Evolutionary conservation across 2,797 vertebrate species (phyloP).

Genomic region (Peromyscus eremicus): DNA sequence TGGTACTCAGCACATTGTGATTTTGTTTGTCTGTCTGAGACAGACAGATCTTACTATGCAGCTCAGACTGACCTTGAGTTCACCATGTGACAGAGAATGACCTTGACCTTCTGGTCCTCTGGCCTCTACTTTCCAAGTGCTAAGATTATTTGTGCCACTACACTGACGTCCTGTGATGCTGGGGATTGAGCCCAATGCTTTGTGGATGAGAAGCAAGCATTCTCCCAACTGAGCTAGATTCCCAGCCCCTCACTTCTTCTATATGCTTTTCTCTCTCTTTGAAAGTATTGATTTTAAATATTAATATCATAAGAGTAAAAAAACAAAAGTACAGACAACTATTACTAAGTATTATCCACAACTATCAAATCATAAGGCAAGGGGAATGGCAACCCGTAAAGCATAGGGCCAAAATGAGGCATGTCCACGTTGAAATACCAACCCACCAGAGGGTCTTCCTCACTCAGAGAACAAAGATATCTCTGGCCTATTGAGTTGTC

Average conservation of each 20-base stretch:
- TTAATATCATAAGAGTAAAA: neutral
- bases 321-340: neutral
- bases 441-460: neutral
- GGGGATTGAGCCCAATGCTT: neutral
- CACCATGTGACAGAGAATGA: neutral
- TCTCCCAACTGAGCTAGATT: neutral
- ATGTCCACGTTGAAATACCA: neutral
- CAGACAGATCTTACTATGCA: neutral
- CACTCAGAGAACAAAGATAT: neutral
- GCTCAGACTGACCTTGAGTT: neutral
- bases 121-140: neutral
- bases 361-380: constrained; percentile 1
- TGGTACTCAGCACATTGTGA: neutral
- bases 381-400: neutral
- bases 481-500: neutral
- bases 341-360: neutral
- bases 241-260: neutral
- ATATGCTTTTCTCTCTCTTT: neutral
- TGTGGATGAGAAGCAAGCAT: neutral
- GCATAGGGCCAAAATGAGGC: neutral
- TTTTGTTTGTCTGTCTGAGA: neutral
- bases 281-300: constrained; percentile 1
- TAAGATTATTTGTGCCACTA: neutral
- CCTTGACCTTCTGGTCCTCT: neutral
- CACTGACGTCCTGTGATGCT: neutral